phyloP scores from a whole-genome alignment of 2,797 vertebrate genomes.

The Lutjanus campechanus region DNA sequence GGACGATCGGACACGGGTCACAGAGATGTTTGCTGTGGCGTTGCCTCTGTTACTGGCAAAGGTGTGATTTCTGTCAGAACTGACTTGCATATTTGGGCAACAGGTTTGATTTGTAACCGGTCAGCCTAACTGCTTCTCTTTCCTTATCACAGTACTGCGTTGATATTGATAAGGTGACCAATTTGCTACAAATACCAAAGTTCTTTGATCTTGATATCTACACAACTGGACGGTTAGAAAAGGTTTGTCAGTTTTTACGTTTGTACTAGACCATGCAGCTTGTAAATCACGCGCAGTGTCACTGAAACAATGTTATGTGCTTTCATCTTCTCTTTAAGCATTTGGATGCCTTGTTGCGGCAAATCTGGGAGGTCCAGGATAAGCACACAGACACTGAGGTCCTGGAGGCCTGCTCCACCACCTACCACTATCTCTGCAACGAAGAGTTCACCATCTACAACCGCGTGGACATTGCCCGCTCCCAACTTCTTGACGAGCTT shows the following conservation, averaged over 20 bases:
- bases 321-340: constrained; percentile 84
- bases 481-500: constrained; percentile 95
- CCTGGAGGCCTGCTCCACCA: constrained; percentile 96
- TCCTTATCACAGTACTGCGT: constrained; percentile 89
- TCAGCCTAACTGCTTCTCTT: constrained; percentile 1
- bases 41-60: constrained; percentile 96
- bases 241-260: constrained; percentile 83
- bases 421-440: constrained; percentile 95
- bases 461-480: constrained; percentile 96
- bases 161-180: constrained; percentile 96
- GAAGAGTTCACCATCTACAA: constrained; percentile 99
- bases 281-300: constrained; percentile 4
- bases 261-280: constrained; percentile 54
- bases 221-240: constrained; percentile 95
- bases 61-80: constrained; percentile 84
- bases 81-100: neutral
- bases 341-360: constrained; percentile 95
- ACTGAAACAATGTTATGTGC: constrained; percentile 1
- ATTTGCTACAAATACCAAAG: constrained; percentile 93
- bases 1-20: constrained; percentile 96
- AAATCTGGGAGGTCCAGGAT: constrained; percentile 96
- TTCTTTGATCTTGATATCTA: constrained; percentile 98
- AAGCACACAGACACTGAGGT: constrained; percentile 98
- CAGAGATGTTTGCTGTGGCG: constrained; percentile 95
- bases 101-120: neutral